These are phyloP conservation scores for Typhlichthys subterraneus DNA, from an alignment of 2,797 vertebrate genomes.

Conservation along the genomic window DNA sequence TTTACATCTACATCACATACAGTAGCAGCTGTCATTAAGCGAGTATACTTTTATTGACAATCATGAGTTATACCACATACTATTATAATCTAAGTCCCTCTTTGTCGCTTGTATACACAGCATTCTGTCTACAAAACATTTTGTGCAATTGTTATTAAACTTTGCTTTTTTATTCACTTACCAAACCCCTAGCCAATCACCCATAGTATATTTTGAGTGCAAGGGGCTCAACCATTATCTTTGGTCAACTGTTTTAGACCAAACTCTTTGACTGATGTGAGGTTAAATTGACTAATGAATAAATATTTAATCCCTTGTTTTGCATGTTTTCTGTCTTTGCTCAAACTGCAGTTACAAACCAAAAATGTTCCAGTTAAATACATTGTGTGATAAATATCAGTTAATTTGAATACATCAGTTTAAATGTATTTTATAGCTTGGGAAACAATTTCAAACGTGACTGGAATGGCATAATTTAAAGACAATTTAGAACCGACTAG, in stretches of 20 bases:
- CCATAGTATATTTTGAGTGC: constrained; percentile 7
- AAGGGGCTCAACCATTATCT: constrained; percentile 3
- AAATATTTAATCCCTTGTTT: constrained; percentile 29
- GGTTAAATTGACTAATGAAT: constrained; percentile 59
- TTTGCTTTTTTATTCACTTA: constrained; percentile 36
- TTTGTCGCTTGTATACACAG: constrained; percentile 21
- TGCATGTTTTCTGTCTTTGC: not conserved
- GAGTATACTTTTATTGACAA: constrained; percentile 50
- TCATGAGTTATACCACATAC: constrained; percentile 36
- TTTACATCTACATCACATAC: constrained; percentile 20
- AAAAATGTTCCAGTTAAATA: no score
- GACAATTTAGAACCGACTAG: not conserved
- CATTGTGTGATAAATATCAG: no score
- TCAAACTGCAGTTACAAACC: no score
- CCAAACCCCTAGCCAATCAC: constrained; percentile 1
- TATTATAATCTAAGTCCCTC: constrained; percentile 22
- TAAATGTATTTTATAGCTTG: no score
- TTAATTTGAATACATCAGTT: no score
- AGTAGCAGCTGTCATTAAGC: constrained; percentile 15
- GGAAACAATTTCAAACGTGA: not conserved
- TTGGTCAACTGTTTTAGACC: not conserved
- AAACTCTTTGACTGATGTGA: constrained; percentile 1
- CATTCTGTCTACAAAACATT: constrained; percentile 12
- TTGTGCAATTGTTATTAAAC: constrained; percentile 16
- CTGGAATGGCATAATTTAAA: constrained; percentile 17